Percentiles rank a stretch among this genome's conserved stretches.
phyloP scores from a whole-genome alignment of 2,888 invertebrate species.

The Carterocephalus palaemon region DNA sequence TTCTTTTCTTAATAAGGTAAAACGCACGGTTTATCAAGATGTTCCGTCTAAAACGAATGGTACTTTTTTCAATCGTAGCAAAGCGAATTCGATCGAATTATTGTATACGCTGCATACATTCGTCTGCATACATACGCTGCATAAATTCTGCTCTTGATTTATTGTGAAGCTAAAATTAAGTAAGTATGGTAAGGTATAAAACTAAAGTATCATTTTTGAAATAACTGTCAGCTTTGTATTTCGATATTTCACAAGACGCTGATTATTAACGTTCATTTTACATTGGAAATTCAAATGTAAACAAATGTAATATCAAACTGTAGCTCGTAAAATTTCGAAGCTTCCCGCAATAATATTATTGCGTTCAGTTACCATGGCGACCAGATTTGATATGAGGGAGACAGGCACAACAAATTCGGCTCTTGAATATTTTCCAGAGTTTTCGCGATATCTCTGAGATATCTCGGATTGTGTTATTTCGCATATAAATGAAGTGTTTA shows the following conservation, averaged over 20 bases:
- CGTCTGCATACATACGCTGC: too few species aligned
- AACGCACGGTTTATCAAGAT: too few species aligned
- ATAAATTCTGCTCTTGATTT: too few species aligned
- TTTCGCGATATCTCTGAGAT: constrained; percentile 14
- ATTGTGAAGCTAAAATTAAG: too few species aligned
- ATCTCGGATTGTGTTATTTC: constrained; percentile 19
- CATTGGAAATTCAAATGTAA: constrained; percentile 26
- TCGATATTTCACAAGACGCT: constrained; percentile 2
- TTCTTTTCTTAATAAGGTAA: too few species aligned
- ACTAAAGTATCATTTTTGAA: too few species aligned
- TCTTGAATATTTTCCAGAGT: constrained; percentile 17
- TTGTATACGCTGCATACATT: too few species aligned
- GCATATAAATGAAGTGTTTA: constrained; percentile 25
- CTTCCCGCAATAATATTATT: constrained; percentile 12
- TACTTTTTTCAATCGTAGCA: too few species aligned
- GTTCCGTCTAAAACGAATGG: too few species aligned
- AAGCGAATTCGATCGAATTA: too few species aligned
- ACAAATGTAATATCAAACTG: constrained; percentile 28
- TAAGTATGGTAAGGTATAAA: too few species aligned
- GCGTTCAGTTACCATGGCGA: constrained; percentile 16
- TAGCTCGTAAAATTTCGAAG: constrained; percentile 21
- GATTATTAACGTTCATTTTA: constrained; percentile 19
- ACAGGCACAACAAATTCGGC: constrained; percentile 12
- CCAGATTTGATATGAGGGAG: constrained; percentile 14
- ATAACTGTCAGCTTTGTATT: too few species aligned